These are phyloP conservation scores for Digitonthophagus gazella DNA, from an alignment of 2,888 invertebrate species.

Conservation along the genomic window DNA sequence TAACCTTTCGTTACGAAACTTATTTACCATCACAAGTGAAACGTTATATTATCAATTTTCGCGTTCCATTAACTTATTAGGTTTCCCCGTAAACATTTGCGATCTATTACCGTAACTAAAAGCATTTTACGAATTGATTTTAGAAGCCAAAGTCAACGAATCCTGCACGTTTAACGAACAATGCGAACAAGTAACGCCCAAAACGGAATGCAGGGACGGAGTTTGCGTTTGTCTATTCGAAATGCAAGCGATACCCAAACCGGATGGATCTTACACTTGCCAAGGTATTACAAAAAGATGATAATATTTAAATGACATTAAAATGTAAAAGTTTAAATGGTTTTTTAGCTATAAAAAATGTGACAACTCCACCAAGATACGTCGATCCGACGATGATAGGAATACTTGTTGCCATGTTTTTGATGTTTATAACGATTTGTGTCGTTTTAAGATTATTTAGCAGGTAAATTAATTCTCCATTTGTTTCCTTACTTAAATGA, in stretches of 20 bases:
- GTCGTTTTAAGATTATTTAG: conserved; percentile 88
- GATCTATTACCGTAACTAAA: too few species aligned
- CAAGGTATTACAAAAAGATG: conserved; percentile 57
- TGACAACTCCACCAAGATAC: conserved; percentile 63
- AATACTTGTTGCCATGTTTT: conserved; percentile 83
- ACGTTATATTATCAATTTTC: too few species aligned
- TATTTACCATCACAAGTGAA: too few species aligned
- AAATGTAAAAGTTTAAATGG: neutral
- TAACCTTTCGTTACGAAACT: too few species aligned
- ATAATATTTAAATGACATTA: neutral
- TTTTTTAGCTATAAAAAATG: conserved; percentile 58
- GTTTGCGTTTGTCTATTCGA: conserved; percentile 79
- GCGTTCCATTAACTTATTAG: too few species aligned
- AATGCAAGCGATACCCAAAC: conserved; percentile 66
- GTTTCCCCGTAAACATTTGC: too few species aligned
- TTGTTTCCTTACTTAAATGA: neutral
- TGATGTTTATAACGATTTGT: conserved; percentile 93
- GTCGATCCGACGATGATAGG: conserved; percentile 90
- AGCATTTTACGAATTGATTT: conserved; percentile 42
- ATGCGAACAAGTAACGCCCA: conserved; percentile 70
- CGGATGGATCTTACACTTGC: conserved; percentile 72
- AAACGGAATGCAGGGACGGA: conserved; percentile 78
- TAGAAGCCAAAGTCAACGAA: conserved; percentile 79
- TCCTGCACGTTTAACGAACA: conserved; percentile 81
- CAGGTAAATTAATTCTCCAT: conserved; percentile 64